Conservation (phyloP, 1,140 invertebrate species). For the Andricus grossulariae region DNA sequence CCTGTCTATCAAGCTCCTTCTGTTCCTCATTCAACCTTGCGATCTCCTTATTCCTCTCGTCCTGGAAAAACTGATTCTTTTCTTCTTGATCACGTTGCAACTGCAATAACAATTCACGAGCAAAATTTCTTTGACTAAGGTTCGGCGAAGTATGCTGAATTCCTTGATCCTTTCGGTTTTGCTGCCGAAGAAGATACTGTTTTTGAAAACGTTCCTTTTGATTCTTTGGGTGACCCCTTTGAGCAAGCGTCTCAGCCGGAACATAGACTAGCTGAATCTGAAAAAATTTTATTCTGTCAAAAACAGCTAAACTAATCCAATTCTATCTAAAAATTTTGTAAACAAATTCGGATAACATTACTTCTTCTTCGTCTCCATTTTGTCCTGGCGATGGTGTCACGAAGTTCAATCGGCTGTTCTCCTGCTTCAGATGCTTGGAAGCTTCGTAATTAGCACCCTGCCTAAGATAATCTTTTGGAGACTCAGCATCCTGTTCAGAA, state of each 20-base stretch:
- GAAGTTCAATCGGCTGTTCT: slow-evolving; percentile 48
- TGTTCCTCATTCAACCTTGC: slow-evolving; percentile 63
- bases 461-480: slow-evolving; percentile 35
- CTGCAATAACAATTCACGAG: slow-evolving; percentile 72
- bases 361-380: slow-evolving; percentile 61
- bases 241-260: slow-evolving; percentile 84
- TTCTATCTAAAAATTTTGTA: neutral
- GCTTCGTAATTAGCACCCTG: slow-evolving; percentile 43
- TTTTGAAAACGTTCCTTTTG: slow-evolving; percentile 54
- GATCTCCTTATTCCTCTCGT: slow-evolving; percentile 65
- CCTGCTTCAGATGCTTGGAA: slow-evolving; percentile 40
- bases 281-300: slow-evolving; percentile 28
- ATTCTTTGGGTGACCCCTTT: slow-evolving; percentile 72
- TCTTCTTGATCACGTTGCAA: slow-evolving; percentile 71
- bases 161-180: slow-evolving; percentile 64
- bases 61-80: slow-evolving; percentile 61
- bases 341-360: slow-evolving; percentile 34
- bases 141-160: slow-evolving; percentile 48
- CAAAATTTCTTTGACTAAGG: slow-evolving; percentile 66
- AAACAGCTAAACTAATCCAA: neutral
- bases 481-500: slow-evolving; percentile 38
- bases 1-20: slow-evolving; percentile 66
- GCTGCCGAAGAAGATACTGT: slow-evolving; percentile 69
- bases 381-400: slow-evolving; percentile 41
- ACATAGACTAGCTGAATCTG: slow-evolving; percentile 88